Conservation (phyloP, 2,888 invertebrate species). For the Macaria notata region DNA sequence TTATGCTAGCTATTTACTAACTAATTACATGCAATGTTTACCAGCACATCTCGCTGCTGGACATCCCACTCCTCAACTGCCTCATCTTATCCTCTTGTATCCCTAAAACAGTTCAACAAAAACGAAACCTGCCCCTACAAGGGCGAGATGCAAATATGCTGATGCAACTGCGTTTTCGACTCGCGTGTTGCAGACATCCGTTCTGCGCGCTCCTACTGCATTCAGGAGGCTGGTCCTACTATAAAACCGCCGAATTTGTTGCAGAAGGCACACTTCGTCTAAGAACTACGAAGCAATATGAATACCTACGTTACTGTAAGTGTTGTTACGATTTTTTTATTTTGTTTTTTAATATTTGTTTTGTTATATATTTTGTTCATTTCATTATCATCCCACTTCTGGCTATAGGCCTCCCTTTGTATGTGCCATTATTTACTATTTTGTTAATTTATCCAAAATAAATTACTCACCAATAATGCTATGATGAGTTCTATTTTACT, state of each 20-base stretch:
- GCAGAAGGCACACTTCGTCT: conserved; percentile 59
- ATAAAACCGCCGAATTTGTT: conserved; percentile 27
- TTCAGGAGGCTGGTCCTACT: conserved; percentile 17
- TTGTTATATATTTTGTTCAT: no score
- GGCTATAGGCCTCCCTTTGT: no score
- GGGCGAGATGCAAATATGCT: conserved; percentile 29
- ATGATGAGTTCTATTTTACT: no score
- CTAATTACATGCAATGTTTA: no score
- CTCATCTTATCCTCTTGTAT: no score
- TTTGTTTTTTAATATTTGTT: not conserved
- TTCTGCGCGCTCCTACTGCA: conserved; percentile 21
- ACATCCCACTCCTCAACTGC: no score
- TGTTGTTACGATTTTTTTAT: conserved; percentile 26
- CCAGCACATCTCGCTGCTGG: no score
- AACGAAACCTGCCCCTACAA: conserved; percentile 12
- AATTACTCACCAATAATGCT: no score
- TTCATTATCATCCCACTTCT: no score
- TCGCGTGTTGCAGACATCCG: conserved; percentile 17
- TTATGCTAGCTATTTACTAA: no score
- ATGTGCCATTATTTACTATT: no score
- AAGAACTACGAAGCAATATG: conserved; percentile 56
- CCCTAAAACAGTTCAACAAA: not conserved
- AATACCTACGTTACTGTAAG: conserved; percentile 70
- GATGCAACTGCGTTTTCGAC: conserved; percentile 30
- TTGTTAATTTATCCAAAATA: no score